Percentiles rank a stretch among this genome's conserved stretches.
Conservation (phyloP, 2,113 vertebrate genomes). For the Ahaetulla prasina region DNA sequence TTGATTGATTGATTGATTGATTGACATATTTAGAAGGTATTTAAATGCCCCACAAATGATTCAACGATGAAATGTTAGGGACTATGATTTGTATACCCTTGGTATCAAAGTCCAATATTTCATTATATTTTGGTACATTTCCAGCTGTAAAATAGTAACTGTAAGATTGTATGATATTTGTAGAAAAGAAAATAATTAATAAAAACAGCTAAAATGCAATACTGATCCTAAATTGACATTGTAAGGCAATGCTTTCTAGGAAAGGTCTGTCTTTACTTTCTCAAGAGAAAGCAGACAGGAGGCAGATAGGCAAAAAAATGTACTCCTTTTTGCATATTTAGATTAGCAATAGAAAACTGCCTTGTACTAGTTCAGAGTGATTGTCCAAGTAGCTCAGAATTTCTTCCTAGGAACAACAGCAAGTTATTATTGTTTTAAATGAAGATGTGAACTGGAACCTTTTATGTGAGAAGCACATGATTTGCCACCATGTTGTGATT, state of each 20-base stretch:
- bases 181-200: no score
- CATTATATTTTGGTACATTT: not conserved
- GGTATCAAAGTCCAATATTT: not conserved
- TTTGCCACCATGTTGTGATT: not conserved
- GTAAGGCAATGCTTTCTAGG: not conserved
- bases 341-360: not conserved
- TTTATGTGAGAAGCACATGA: not conserved
- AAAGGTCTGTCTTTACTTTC: not conserved
- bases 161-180: not conserved
- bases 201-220: not conserved
- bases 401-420: not conserved
- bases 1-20: not conserved
- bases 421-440: not conserved
- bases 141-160: not conserved
- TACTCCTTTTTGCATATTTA: not conserved
- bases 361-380: not conserved
- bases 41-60: not conserved
- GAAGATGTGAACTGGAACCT: not conserved
- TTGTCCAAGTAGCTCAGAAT: not conserved
- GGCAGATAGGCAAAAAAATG: not conserved
- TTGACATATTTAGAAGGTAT: not conserved
- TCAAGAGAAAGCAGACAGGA: not conserved
- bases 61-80: not conserved
- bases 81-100: not conserved
- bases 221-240: not conserved